phyloP scores from a whole-genome alignment of 2,113 vertebrate species.

The Oxyura jamaicensis region DNA sequence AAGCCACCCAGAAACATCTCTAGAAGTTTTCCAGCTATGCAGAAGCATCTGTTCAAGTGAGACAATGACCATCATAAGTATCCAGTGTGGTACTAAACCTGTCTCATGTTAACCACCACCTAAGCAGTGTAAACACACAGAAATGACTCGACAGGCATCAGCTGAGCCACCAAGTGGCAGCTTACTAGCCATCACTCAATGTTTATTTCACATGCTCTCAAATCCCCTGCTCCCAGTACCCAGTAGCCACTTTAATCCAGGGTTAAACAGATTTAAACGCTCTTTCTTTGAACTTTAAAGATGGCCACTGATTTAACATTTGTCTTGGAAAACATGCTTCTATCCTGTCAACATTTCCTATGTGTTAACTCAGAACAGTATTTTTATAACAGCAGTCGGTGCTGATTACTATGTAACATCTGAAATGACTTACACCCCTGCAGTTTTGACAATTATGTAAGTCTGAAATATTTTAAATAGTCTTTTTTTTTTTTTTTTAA shows the following conservation, averaged over 20 bases:
- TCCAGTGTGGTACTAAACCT: not conserved
- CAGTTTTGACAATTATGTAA: not conserved
- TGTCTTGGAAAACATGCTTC: conserved; percentile 21
- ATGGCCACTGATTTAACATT: not conserved
- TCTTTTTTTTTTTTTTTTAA: not conserved
- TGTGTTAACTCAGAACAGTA: conserved; percentile 18
- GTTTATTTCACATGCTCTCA: not conserved
- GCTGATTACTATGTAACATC: not conserved
- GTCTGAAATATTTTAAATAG: conserved; percentile 7
- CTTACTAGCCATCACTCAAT: not conserved
- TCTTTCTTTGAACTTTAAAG: not conserved
- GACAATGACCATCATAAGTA: not conserved
- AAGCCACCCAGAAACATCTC: not conserved
- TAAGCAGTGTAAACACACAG: not conserved
- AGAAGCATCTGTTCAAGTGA: not conserved
- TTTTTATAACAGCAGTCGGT: conserved; percentile 2
- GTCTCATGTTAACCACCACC: not conserved
- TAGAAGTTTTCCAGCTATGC: not conserved
- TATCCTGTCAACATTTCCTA: conserved; percentile 8
- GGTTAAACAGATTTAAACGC: not conserved
- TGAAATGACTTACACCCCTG: conserved; percentile 13
- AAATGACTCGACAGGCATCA: not conserved
- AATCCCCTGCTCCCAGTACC: not conserved
- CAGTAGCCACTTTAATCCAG: not conserved
- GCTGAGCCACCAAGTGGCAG: not conserved